These are phyloP conservation scores for Porites divaricata DNA, from an alignment of 92 coral and sea anemone genomes.

Conservation along the genomic window DNA sequence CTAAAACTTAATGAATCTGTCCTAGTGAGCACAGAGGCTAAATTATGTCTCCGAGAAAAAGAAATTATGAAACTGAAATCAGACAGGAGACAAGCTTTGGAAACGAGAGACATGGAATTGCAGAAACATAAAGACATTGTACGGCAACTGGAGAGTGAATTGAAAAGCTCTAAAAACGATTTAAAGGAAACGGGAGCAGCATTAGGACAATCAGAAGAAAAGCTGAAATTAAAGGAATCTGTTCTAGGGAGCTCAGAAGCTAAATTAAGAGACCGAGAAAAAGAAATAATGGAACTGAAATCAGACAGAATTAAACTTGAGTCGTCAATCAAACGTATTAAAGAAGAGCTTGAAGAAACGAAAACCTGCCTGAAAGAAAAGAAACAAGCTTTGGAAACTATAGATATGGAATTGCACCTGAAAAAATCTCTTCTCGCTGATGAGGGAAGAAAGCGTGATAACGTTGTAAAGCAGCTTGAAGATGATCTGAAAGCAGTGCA, in stretches of 20 bases:
- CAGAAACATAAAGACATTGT: not conserved
- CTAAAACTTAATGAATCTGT: not conserved
- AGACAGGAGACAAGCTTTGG: not conserved
- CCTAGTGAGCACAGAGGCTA: not conserved
- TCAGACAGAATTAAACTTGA: not conserved
- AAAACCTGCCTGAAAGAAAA: not conserved
- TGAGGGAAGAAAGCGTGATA: not conserved
- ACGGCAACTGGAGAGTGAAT: not conserved
- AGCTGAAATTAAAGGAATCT: not conserved
- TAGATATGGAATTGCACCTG: not conserved
- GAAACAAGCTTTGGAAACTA: not conserved
- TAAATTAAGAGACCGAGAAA: not conserved
- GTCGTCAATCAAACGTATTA: not conserved
- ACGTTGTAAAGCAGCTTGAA: conserved; percentile 1
- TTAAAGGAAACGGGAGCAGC: conserved; percentile 2
- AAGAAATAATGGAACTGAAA: not conserved
- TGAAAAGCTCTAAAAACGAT: not conserved
- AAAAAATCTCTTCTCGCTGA: not conserved
- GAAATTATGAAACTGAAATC: not conserved
- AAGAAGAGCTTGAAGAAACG: not conserved
- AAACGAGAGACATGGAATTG: no score
- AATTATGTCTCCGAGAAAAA: not conserved
- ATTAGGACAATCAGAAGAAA: not conserved
- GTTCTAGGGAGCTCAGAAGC: not conserved
- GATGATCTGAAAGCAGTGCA: not conserved